A percentile compares a stretch with the other conserved stretches of the same genome.
These are phyloP conservation scores for Calliopum simillimum DNA, from an alignment of 2,888 invertebrate genomes.

Conservation along the genomic window DNA sequence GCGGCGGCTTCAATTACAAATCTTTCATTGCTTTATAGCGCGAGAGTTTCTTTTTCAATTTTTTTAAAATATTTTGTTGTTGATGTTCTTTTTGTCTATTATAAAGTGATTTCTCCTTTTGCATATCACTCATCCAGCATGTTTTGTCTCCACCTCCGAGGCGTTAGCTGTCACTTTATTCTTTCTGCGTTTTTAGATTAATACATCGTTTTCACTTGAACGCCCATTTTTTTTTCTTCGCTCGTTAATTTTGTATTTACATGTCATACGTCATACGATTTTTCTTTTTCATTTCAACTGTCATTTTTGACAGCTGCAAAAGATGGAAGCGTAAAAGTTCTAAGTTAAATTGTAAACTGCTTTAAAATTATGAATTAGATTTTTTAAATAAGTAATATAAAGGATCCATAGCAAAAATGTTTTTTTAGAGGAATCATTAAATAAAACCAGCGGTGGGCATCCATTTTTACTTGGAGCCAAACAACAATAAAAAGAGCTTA, in stretches of 20 bases:
- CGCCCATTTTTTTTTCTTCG: background rate
- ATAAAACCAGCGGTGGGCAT: too few relatives aligned
- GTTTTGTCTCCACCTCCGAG: conserved; percentile 21
- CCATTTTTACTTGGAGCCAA: too few relatives aligned
- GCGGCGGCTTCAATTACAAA: conserved; percentile 33
- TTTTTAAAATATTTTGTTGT: background rate
- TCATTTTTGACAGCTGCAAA: conserved; percentile 18
- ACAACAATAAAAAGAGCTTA: too few relatives aligned
- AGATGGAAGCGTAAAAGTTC: background rate
- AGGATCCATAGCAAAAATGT: too few relatives aligned
- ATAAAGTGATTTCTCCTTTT: conserved; percentile 58
- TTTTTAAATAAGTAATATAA: too few relatives aligned
- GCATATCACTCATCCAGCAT: conserved; percentile 40
- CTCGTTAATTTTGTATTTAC: background rate
- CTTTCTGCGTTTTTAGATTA: conserved; percentile 56
- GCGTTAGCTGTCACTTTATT: conserved; percentile 41
- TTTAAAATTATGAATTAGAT: too few relatives aligned
- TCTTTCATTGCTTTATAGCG: conserved; percentile 4
- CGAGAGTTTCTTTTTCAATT: conserved; percentile 7
- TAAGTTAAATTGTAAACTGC: too few relatives aligned
- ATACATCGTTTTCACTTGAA: conserved; percentile 50
- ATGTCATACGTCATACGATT: background rate
- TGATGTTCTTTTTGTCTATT: conserved; percentile 47
- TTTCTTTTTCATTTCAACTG: background rate
- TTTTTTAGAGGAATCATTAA: too few relatives aligned